phyloP scores from a whole-genome alignment of 2,888 invertebrate genomes.

The Chromoteleia sp. region DNA sequence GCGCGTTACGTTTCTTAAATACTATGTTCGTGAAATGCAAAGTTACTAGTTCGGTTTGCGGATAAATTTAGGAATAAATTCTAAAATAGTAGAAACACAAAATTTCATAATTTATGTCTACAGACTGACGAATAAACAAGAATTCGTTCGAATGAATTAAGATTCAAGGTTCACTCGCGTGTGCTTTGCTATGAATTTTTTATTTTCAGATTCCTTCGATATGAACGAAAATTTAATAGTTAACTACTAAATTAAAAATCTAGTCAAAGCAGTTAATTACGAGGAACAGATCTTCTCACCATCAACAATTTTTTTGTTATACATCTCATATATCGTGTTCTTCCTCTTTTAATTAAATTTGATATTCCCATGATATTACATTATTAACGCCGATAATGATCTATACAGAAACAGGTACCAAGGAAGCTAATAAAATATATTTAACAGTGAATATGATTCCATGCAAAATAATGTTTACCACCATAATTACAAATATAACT shows the following conservation, averaged over 20 bases:
- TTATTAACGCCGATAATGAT: constrained; percentile 45
- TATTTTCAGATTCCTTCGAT: no score
- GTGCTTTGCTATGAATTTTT: background rate
- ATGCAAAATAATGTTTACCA: constrained; percentile 13
- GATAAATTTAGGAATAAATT: no score
- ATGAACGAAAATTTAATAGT: background rate
- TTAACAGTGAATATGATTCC: constrained; percentile 18
- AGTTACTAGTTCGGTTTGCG: no score
- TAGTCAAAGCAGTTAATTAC: constrained; percentile 7
- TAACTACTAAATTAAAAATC: background rate
- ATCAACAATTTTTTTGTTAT: background rate
- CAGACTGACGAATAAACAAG: no score
- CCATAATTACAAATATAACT: constrained; percentile 42
- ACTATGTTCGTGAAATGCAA: no score
- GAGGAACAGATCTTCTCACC: background rate
- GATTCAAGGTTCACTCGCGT: background rate
- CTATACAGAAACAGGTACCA: constrained; percentile 10
- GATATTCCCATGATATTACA: constrained; percentile 33
- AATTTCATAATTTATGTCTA: no score
- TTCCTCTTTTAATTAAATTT: constrained; percentile 35
- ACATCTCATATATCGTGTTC: background rate
- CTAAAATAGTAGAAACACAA: no score
- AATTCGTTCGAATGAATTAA: no score
- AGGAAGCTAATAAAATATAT: constrained; percentile 22
- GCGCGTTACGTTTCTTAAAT: no score